Base-by-base conservation (phyloP, 2,797 vertebrate species). In the Scomberomorus guttatus region DNA sequence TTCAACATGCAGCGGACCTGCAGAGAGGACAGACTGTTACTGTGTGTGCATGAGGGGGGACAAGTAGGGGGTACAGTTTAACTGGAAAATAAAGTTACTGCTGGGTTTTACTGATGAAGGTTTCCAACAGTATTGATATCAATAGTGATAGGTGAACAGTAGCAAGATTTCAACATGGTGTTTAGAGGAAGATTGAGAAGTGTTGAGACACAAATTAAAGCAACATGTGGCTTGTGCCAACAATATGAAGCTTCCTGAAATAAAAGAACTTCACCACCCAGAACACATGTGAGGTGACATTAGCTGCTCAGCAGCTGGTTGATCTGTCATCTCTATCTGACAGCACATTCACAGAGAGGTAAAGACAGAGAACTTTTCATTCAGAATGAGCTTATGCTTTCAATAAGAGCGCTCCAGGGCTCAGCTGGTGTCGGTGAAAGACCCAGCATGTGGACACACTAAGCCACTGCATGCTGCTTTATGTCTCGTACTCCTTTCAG, bases 1-100 rank as follows among this genome's bases (percentile, higher is more conserved):
- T 99, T 99, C 92, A 99, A 90, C 98, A 99, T 99, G 89, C 98
- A 99, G 91, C 98, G 97, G 63, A 99, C 98, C 98, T 96, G 92
- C 61, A 89, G 73, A 89, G 70, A 85, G 42, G 66, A 84, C 69
- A 39, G 15, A 52, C 52, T 50, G 75, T 89, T 85, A 75, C 60
- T 82, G 84, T 61, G 76, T 59, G 63, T 29, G 65, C 4, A 72
- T 62, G 70, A 34, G 6, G 32, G 4, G 39, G 4, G 10, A 66
- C 29, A 39, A 13, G 42, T n/a, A n/a, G n/a, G n/a, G n/a, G n/a
- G n/a, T 50, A 57, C 6, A 46, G 1, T 52, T 39, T 12, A 42
- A 32, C 1, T 12, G 6, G 9, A 32, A 44, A 44, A 17, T 15
- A 15, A 44, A 17, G 15, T 15, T 1, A 50, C 48, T 15, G 34